Evolutionary conservation across 1,140 invertebrate species (phyloP).

Genomic region (Heliconius melpomene): DNA sequence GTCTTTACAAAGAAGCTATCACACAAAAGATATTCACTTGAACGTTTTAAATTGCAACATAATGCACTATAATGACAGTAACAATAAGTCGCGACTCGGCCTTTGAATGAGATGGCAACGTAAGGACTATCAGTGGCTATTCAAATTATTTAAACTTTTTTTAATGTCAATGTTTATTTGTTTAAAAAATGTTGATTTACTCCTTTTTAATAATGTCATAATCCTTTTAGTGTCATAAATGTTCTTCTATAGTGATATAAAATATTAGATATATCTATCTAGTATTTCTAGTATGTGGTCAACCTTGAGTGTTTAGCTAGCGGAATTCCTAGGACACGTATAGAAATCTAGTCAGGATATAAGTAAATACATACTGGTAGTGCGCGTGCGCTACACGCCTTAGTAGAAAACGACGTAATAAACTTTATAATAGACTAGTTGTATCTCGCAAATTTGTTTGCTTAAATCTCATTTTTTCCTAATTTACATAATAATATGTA

Average conservation of each 20-base stretch:
- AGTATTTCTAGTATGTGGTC: neutral
- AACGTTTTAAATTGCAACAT: neutral
- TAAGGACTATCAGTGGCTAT: too few relatives aligned
- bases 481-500: too few relatives aligned
- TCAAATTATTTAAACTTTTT: too few relatives aligned
- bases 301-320: neutral
- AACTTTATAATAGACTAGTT: too few relatives aligned
- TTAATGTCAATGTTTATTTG: too few relatives aligned
- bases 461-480: too few relatives aligned
- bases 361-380: neutral
- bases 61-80: neutral
- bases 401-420: too few relatives aligned
- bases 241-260: too few relatives aligned
- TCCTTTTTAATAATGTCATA: too few relatives aligned
- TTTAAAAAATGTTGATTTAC: too few relatives aligned
- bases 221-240: too few relatives aligned
- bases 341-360: constrained; percentile 5
- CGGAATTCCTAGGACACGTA: neutral
- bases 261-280: neutral
- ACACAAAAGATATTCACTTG: neutral
- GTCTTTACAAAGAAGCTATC: neutral
- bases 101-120: neutral
- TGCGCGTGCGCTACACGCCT: neutral
- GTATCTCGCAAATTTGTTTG: too few relatives aligned
- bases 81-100: neutral